Conservation (phyloP, 2,797 vertebrate species). For the Arrhamphus sclerolepis region DNA sequence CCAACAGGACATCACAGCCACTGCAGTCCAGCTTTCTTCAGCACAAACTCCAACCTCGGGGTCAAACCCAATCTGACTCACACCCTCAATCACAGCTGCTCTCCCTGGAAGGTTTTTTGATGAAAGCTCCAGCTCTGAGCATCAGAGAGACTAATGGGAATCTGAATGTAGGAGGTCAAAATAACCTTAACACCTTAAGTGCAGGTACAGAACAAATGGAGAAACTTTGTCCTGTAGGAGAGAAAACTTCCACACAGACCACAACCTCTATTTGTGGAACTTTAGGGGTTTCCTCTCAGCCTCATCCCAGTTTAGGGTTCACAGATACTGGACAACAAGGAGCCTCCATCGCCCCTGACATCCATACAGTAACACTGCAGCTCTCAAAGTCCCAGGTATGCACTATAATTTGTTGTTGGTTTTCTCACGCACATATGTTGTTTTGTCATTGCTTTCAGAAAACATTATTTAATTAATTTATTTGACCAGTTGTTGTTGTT, state of each 20-base stretch:
- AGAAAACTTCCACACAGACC: conserved; percentile 61
- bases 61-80: conserved; percentile 55
- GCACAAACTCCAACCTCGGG: conserved; percentile 62
- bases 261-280: conserved; percentile 63
- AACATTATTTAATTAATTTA: background rate
- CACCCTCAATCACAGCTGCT: conserved; percentile 65
- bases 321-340: conserved; percentile 77
- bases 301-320: conserved; percentile 66
- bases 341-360: conserved; percentile 81
- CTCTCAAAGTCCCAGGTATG: conserved; percentile 94
- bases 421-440: no score
- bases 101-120: conserved; percentile 73
- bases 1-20: conserved; percentile 57
- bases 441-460: background rate
- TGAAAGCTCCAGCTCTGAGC: conserved; percentile 63
- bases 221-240: conserved; percentile 71
- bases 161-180: conserved; percentile 57
- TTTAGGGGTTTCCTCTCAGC: conserved; percentile 65
- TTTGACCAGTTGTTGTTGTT: background rate
- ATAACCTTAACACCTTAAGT: conserved; percentile 54
- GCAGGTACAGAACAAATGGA: conserved; percentile 60
- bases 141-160: conserved; percentile 66
- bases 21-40: conserved; percentile 57
- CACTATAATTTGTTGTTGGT: conserved; percentile 2
- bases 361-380: conserved; percentile 92